Conservation (phyloP, 2,797 vertebrate species). For the Pelochelys cantorii region DNA sequence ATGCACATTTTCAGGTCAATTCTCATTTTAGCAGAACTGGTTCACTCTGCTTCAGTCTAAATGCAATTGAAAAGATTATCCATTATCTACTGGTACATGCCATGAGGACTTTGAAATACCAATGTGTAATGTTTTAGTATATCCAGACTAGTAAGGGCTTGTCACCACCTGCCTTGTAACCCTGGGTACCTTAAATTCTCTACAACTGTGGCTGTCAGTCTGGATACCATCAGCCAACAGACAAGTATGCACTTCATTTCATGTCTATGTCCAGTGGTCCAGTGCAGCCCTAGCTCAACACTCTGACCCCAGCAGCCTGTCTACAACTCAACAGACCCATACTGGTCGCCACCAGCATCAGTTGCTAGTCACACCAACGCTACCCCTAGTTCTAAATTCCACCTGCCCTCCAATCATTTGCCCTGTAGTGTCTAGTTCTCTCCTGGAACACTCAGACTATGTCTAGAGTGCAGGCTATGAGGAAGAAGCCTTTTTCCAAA, state of each 20-base stretch:
- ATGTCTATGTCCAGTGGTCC: not conserved
- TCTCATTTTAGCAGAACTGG: not conserved
- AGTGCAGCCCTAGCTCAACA: not conserved
- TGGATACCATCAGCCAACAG: not conserved
- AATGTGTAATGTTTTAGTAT: not conserved
- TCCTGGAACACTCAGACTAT: not conserved
- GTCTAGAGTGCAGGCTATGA: no score
- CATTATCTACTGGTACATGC: not conserved
- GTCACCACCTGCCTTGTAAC: not conserved
- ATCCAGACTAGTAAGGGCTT: not conserved
- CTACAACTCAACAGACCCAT: not conserved
- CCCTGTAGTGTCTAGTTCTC: not conserved
- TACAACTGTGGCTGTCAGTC: not conserved
- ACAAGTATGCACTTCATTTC: not conserved
- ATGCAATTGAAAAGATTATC: not conserved
- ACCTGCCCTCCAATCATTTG: not conserved
- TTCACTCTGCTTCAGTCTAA: not conserved
- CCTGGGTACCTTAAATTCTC: not conserved
- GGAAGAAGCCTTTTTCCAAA: no score
- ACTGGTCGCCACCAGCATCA: not conserved
- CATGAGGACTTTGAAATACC: not conserved
- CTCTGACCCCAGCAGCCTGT: not conserved
- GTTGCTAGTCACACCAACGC: not conserved
- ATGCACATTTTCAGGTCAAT: not conserved
- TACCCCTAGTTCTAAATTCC: not conserved